phyloP scores from a whole-genome alignment of 2,888 invertebrate genomes.

The Dynastes hyllus region DNA sequence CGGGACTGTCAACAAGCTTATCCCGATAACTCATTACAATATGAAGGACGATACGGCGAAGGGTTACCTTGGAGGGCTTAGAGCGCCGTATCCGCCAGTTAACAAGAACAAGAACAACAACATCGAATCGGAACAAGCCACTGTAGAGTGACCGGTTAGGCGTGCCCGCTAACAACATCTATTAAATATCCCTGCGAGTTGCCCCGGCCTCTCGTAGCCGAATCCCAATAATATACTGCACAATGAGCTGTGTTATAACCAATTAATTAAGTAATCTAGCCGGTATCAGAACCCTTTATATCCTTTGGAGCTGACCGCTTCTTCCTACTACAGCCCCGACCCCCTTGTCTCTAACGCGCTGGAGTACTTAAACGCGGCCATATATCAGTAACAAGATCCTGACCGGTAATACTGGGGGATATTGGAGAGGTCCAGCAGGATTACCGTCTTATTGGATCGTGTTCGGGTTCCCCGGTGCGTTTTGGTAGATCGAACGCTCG shows the following conservation, averaged over 20 bases:
- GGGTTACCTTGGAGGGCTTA: neutral
- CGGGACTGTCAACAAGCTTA: conserved; percentile 34
- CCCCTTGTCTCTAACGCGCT: neutral
- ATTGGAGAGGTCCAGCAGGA: conserved; percentile 66
- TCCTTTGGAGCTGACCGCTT: conserved; percentile 53
- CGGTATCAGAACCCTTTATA: conserved; percentile 62
- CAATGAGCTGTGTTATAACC: conserved; percentile 65
- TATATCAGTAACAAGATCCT: conserved; percentile 61
- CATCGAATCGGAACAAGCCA: conserved; percentile 1
- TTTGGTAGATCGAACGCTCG: conserved; percentile 63
- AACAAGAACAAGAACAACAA: conserved; percentile 29
- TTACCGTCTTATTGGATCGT: conserved; percentile 70
- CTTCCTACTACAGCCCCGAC: conserved; percentile 47
- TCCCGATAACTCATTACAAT: conserved; percentile 28
- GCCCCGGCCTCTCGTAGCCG: conserved; percentile 1
- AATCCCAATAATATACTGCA: conserved; percentile 52
- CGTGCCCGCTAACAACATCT: conserved; percentile 8
- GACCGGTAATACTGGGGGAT: conserved; percentile 61
- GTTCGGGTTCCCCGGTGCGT: conserved; percentile 61
- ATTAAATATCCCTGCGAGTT: conserved; percentile 17
- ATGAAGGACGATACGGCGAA: conserved; percentile 12
- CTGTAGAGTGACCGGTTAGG: neutral
- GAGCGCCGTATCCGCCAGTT: neutral
- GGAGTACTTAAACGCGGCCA: conserved; percentile 51
- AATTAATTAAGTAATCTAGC: conserved; percentile 70